Base-by-base conservation (phyloP, 2,797 vertebrate species). In the Ctenochaetus hawaiiensis region DNA sequence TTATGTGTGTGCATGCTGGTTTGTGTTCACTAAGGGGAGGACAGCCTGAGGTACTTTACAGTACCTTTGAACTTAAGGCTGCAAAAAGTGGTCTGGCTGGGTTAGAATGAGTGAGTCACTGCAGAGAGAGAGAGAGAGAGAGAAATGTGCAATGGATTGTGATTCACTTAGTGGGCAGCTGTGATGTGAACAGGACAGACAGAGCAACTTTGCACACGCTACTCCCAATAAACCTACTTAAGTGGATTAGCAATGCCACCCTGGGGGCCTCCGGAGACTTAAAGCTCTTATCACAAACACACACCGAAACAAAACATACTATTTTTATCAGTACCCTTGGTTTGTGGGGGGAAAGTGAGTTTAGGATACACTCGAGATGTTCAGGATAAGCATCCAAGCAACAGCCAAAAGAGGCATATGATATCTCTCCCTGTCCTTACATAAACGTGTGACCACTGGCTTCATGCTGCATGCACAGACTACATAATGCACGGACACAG, bases 241-340 rank as follows among this genome's bases (percentile, higher is more conserved):
- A 94, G 89, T 93, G 88, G 91, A 94, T 94, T 94, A 92, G 87
- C 83, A 85, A 87, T 90, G 91, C 80, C 82, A 86, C 88, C 91
- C 87, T 49, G 63, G 70, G 81, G 91, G 80, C 83, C 82, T 90
- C 71, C 74, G 61, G 80, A 86, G 76, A 88, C 87, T 92, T 90
- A 75, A 89, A 83, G 75, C 87, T 90, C 87, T 91, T 90, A 93
- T 91, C 91, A 85, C 87, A 92, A 87, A 93, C 84, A 85, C 87
- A 88, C 89, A 91, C 84, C 73, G 52, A 91, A 90, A 92, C 84
- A 89, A 92, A 91, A 89, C 83, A 83, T 65, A 88, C 84, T 83
- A 81, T 90, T 90, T 93, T 89, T 89, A 89, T 87, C 84, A 68
- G 74, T 70, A 75, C 56, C 49, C 49, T 60, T 13, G 13, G 66